Evolutionary conservation across 2,113 vertebrate genomes (phyloP).

Genomic region (Narcine bancroftii): DNA sequence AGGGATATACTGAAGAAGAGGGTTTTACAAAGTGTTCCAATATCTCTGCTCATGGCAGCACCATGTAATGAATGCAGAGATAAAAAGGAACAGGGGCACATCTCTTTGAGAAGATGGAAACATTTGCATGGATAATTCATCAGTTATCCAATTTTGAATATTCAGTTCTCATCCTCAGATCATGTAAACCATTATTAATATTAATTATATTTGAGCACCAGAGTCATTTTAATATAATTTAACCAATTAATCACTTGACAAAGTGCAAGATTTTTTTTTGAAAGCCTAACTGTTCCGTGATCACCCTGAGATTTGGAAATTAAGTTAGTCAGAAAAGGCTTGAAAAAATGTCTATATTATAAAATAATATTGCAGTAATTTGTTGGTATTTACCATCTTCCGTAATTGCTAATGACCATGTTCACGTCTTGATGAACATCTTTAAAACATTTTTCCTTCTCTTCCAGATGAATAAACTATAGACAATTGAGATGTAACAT

Average conservation of each 20-base stretch:
- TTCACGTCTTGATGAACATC: not conserved
- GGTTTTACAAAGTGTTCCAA: slow-evolving; percentile 6
- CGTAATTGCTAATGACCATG: not conserved
- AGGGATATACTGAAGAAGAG: slow-evolving; percentile 15
- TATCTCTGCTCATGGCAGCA: slow-evolving; percentile 15
- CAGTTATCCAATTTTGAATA: slow-evolving; percentile 20
- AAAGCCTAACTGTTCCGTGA: not conserved
- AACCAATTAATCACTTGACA: slow-evolving; percentile 37
- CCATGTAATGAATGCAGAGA: slow-evolving; percentile 18
- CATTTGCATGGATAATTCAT: slow-evolving; percentile 33
- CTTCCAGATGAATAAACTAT: not conserved
- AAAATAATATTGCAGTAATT: not conserved
- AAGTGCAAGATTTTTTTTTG: not conserved
- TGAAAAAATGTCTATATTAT: not conserved
- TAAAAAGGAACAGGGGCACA: slow-evolving; percentile 20
- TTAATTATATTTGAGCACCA: slow-evolving; percentile 28
- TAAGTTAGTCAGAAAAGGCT: not conserved
- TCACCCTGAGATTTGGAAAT: slow-evolving; percentile 8
- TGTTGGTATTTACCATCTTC: not conserved
- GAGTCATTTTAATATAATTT: not conserved
- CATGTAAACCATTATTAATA: slow-evolving; percentile 35
- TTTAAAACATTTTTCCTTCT: not conserved
- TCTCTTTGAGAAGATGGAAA: slow-evolving; percentile 18
- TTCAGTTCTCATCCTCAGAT: slow-evolving; percentile 21
- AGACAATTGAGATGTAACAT: not conserved